Evolutionary conservation across 2,113 vertebrate species (phyloP), one percentile per base, ranked within the genome.

Genomic region (Notothenia coriiceps): DNA sequence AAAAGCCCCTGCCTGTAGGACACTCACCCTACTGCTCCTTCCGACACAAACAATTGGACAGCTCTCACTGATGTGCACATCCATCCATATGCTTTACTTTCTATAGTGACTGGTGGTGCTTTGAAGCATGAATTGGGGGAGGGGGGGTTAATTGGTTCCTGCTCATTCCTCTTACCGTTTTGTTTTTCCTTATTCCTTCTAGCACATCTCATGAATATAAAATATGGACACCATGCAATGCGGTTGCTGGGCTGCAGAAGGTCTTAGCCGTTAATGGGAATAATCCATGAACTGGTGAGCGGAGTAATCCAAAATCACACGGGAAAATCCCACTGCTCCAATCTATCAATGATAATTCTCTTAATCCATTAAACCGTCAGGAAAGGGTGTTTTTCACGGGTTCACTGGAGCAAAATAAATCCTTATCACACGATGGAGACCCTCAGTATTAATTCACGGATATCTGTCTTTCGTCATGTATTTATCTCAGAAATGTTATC

Each of bases 171-270:
- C 68, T 71, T 65, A 2, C 17, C 22, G 25, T 68, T 65, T 71
- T 35, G 29, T 43, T 70, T 70, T 17, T 40, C 7, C 40, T 17
- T 25, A 77, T 70, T 56, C 59, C 66, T 73, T 77, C 74, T 51
- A 47, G 49, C 80, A 83, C 72, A 54, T 78, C 80, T 85, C 84
- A 87, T 89, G 82, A 87, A 88, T 88, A 85, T 77, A 73, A 84
- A 90, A 87, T 70, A 55, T 22, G 50, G 74, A 61, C 74, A 84
- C 69, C 69, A 82, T 66, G 81, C 87, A 89, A 83, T 85, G 81
- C 66, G 64, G 73, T 77, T 72, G 60, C 75, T 70, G 65, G 76
- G 17, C 71, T 72, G 80, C 85, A 79, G 77, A 86, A 67, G 81
- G 83, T 77, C 78, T 89, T 59, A 74, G 69, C 82, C 77, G 81